Evolutionary conservation across 2,113 vertebrate species (phyloP), one percentile per base, ranked within the genome.

Genomic region (Symphodus melops): DNA sequence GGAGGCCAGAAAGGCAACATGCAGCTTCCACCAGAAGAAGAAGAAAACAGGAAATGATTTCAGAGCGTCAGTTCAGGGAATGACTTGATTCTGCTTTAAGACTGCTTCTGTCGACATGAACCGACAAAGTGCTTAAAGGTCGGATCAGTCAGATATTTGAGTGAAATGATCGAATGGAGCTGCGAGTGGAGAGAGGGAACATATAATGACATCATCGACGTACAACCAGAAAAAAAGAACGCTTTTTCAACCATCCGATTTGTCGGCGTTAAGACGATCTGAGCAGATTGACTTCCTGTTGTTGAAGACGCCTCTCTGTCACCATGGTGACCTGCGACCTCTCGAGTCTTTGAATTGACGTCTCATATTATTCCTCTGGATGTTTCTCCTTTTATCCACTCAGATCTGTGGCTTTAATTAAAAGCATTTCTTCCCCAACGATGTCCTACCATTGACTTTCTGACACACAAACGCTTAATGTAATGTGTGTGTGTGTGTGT

Each of bases 401-500:
- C 68, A 74, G 74, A 84, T 89, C 69, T 59, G 41, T 9, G 17
- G 49, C 19, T 60, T 59, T 83, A 89, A 87, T 90, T 88, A 82
- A 70, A 70, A 73, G 62, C 68, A 72, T 69, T 86, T 69, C 44
- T 81, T 46, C 23, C 53, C 72, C 66, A 75, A 80, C 72, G 67
- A 7, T 68, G 56, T 81, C 64, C 51, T 68, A 44, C 87, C 86
- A 90, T 86, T 91, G 79, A 70, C 81, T 80, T 87, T 84, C 82
- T 71, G 79, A 84, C 84, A 81, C 82, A 53, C 53, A 20, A 52
- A 62, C 19, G 58, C 53, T 59, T 52, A 17, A 21, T 44, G 39
- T 44, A 17, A 19, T 54, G 60, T 20, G 19, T 13, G 20, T 1
- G n/a, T 20, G 23, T 20, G 42, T 19, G 1, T 58, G 33, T 42